Conservation (phyloP, 2,888 invertebrate genomes). For the Eulithis testata region DNA sequence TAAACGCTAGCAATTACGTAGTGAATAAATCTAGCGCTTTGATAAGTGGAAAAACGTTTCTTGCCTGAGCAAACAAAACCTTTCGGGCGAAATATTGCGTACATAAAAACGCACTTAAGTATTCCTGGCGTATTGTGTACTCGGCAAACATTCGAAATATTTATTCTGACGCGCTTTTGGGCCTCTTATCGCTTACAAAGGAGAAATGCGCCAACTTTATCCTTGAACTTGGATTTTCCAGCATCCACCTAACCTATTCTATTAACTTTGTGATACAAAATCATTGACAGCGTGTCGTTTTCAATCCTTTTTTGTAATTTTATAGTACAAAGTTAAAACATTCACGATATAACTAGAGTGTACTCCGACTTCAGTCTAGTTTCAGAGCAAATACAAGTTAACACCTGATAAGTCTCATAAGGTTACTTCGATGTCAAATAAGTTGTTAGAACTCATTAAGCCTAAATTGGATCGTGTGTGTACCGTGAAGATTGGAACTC, state of each 20-base stretch:
- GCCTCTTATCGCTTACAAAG: conserved; percentile 36
- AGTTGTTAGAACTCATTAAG: conserved; percentile 19
- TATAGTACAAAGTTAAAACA: not conserved
- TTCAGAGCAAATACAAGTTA: conserved; percentile 11
- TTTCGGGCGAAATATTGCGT: conserved; percentile 51
- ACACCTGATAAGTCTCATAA: conserved; percentile 2
- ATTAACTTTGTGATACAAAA: conserved; percentile 13
- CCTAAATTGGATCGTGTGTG: conserved; percentile 21
- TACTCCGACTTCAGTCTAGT: not conserved
- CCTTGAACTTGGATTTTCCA: conserved; percentile 29
- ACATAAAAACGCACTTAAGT: conserved; percentile 51
- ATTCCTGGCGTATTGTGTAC: conserved; percentile 42
- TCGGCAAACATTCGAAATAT: conserved; percentile 41
- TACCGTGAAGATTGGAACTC: conserved; percentile 11
- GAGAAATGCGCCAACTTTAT: conserved; percentile 32
- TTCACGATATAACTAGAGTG: conserved; percentile 6
- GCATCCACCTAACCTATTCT: conserved; percentile 11
- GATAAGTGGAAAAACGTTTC: conserved; percentile 51
- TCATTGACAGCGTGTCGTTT: not conserved
- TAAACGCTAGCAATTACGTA: conserved; percentile 34
- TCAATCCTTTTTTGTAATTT: not conserved
- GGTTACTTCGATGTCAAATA: conserved; percentile 20
- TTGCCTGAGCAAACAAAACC: conserved; percentile 53
- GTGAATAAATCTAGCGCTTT: conserved; percentile 44
- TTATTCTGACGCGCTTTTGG: conserved; percentile 39